These are phyloP conservation scores for Turdus rufiventris DNA, from an alignment of 2,113 vertebrate species.

Conservation along the genomic window DNA sequence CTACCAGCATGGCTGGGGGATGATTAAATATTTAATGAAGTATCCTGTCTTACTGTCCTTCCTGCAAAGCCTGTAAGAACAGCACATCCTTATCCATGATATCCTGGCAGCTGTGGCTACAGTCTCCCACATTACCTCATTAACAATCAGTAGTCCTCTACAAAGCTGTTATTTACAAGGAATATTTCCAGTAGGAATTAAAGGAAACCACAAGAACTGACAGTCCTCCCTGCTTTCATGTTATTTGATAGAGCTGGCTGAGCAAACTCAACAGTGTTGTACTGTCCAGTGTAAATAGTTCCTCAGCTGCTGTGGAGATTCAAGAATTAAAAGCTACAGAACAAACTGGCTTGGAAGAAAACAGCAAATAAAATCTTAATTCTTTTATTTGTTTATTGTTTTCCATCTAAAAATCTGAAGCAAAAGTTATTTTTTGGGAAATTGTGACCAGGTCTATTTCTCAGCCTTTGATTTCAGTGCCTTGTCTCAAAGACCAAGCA, in stretches of 20 bases:
- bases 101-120: not conserved
- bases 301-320: not conserved
- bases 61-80: not conserved
- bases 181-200: not conserved
- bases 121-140: not conserved
- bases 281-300: not conserved
- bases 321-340: not conserved
- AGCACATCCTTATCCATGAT: not conserved
- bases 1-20: not conserved
- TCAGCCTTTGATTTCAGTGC: not conserved
- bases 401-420: not conserved
- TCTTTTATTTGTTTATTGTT: no score
- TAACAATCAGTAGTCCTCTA: not conserved
- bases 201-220: not conserved
- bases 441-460: not conserved
- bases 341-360: not conserved
- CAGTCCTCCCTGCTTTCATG: not conserved
- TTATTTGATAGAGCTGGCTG: not conserved
- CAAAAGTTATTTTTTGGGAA: not conserved
- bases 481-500: not conserved
- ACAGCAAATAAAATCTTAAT: no score
- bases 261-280: not conserved
- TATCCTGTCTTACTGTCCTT: not conserved
- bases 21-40: not conserved
- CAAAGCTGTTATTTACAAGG: not conserved